Conservation (phyloP, 2,797 vertebrate genomes). For the Sternarchorhynchus goeldii region DNA sequence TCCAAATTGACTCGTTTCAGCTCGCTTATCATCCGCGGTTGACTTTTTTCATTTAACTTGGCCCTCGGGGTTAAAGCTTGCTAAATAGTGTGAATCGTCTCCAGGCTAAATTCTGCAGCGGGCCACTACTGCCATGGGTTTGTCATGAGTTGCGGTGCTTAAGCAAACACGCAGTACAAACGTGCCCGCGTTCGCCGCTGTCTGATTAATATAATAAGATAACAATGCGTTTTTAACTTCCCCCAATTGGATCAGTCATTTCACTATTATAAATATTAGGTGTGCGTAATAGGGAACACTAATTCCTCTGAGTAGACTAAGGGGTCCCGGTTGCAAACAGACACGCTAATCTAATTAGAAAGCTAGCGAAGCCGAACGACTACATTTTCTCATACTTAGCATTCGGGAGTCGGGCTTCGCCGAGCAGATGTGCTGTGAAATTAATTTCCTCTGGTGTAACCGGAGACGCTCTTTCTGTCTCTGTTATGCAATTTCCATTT, state of each 20-base stretch:
- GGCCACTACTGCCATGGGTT: slow-evolving; percentile 66
- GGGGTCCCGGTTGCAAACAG: slow-evolving; percentile 89
- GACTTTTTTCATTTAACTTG: slow-evolving; percentile 61
- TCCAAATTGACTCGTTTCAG: slow-evolving; percentile 74
- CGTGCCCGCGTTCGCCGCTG: slow-evolving; percentile 72
- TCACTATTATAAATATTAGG: slow-evolving; percentile 98
- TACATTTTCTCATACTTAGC: slow-evolving; percentile 98
- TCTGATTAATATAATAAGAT: slow-evolving; percentile 89
- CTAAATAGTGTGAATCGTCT: slow-evolving; percentile 51
- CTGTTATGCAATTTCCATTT: slow-evolving; percentile 99
- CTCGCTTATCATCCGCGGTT: slow-evolving; percentile 64
- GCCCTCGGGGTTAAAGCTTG: slow-evolving; percentile 64
- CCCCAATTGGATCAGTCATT: slow-evolving; percentile 94
- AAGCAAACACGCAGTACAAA: slow-evolving; percentile 79
- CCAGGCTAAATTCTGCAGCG: slow-evolving; percentile 18
- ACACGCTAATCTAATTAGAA: slow-evolving; percentile 99
- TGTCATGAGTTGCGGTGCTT: slow-evolving; percentile 74
- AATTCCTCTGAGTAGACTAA: slow-evolving; percentile 90
- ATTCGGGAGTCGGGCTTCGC: slow-evolving; percentile 90
- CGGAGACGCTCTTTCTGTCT: slow-evolving; percentile 82
- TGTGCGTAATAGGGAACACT: slow-evolving; percentile 88
- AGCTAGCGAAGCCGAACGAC: slow-evolving; percentile 93
- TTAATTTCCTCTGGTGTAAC: slow-evolving; percentile 99
- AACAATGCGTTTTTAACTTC: slow-evolving; percentile 96
- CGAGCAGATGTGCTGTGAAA: slow-evolving; percentile 99